These are phyloP conservation scores for Cassiopea andromeda DNA, from an alignment of 30 jellyfish, hydroid and myxozoan species.

Conservation along the genomic window DNA sequence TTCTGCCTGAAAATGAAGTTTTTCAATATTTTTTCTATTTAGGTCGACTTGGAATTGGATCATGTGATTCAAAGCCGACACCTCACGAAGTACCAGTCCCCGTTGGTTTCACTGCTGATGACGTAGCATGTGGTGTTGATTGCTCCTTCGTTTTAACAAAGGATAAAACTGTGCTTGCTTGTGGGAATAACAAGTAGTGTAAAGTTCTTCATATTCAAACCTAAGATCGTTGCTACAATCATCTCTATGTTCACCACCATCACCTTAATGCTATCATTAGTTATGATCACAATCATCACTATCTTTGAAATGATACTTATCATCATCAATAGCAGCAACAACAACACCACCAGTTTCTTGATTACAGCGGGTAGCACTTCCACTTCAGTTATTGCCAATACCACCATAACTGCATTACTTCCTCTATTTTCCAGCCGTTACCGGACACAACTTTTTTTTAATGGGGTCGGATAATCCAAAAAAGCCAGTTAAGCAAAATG, in stretches of 20 bases:
- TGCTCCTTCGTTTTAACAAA: constrained; percentile 80
- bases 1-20: too few species aligned
- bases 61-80: constrained; percentile 46
- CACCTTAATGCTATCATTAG: neutral
- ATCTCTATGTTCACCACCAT: neutral
- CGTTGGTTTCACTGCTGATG: constrained; percentile 44
- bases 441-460: too few species aligned
- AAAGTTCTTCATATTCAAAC: neutral
- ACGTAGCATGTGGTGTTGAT: constrained; percentile 86
- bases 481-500: too few species aligned
- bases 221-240: neutral
- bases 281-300: neutral
- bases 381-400: too few species aligned
- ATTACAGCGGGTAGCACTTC: too few species aligned
- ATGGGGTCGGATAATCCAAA: too few species aligned
- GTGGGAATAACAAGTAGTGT: constrained; percentile 91
- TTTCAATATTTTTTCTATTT: neutral
- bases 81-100: constrained; percentile 81
- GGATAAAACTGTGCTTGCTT: constrained; percentile 79
- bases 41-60: constrained; percentile 95
- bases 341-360: neutral
- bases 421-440: too few species aligned
- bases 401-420: too few species aligned
- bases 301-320: neutral
- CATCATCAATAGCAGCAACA: neutral